phyloP scores from a whole-genome alignment of 2,113 vertebrate species.

The Cyanoderma ruficeps region DNA sequence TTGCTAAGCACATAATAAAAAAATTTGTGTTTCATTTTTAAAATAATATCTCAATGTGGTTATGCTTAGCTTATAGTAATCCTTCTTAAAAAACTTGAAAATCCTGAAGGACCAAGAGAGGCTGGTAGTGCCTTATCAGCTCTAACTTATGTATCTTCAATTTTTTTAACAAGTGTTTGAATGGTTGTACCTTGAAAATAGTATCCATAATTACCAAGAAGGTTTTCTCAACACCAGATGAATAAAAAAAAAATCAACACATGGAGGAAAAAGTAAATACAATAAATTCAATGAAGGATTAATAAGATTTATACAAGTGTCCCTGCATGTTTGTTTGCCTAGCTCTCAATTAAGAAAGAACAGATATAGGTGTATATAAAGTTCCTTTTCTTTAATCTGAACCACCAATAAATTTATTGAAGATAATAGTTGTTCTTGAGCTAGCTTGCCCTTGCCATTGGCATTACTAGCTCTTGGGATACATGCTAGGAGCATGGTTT shows the following conservation, averaged over 20 bases:
- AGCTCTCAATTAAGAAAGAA: not conserved
- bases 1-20: not conserved
- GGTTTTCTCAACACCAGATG: not conserved
- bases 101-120: not conserved
- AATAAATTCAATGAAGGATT: not conserved
- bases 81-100: not conserved
- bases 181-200: not conserved
- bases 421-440: not conserved
- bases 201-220: not conserved
- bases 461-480: not conserved
- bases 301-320: not conserved
- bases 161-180: not conserved
- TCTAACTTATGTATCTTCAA: not conserved
- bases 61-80: not conserved
- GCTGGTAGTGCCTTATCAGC: not conserved
- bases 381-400: not conserved
- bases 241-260: not conserved
- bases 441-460: conserved; percentile 17
- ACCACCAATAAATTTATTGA: not conserved
- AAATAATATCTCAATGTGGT: not conserved
- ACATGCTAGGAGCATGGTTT: not conserved
- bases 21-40: not conserved
- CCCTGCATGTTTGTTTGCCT: not conserved
- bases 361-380: not conserved
- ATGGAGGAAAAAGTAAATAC: not conserved